Base-by-base conservation (phyloP, 2,888 invertebrate species). In the Polymixis flavicincta region DNA sequence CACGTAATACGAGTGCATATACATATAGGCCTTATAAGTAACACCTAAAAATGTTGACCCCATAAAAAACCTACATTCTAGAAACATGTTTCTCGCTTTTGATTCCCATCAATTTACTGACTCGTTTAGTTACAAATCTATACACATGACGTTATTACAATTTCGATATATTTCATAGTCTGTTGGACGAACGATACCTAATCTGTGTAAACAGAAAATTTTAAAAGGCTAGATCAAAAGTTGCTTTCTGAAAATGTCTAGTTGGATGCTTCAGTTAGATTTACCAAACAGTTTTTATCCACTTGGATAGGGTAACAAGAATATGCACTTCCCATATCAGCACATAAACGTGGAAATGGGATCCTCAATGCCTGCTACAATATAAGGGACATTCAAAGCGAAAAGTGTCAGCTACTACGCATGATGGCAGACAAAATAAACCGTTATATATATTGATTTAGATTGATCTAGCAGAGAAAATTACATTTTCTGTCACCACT, bases 321-420 rank as follows among this genome's bases (percentile, higher is more conserved):
- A 19, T 76, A 25, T 50, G 68, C 82, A 82, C 59, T 79, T 55
- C 48, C 32, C 64, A 55, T 68, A 76, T 68, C 64, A 55, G 59
- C 3, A 3, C 17, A 82, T 79, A 68, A 76, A 76, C 48, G 59
- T 48, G 76, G 22, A 64, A 76, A 82, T 82, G 42, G 42, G 28
- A 25, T 64, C 22, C 45, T n/a, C 13, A 64, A 32, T 19, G 37
- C 8, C 45, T 14, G 32, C 6, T 63, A 37, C 57, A 50, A 28
- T 7, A 17, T 57, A 28, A 0, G 11, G 4, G 7, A 50, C 11
- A 0, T 45, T n/a, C 13, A 9, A 4, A 9, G 11, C n/a, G n/a
- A 75, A 25, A 57, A 32, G 4, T 52, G 13, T 32, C 8, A 25
- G 2, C 48, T 48, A 17, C 57, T 11, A 48, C 5, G n/a, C 22